These are phyloP conservation scores for Odontamblyopus rebecca DNA, from an alignment of 2,797 vertebrate genomes.

Conservation along the genomic window DNA sequence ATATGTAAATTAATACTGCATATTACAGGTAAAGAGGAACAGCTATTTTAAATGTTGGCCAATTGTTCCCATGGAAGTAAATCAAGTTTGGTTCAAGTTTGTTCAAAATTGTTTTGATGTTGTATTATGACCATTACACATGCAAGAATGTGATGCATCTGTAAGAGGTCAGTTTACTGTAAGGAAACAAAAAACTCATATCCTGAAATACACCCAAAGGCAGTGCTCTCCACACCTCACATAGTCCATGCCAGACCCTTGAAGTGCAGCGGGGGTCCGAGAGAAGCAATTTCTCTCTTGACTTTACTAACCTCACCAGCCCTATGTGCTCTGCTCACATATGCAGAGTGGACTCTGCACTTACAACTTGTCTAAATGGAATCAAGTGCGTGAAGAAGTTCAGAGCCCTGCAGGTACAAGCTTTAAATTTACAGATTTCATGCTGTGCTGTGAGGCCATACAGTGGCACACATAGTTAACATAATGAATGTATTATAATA, in stretches of 20 bases:
- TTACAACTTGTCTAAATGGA: slow-evolving; percentile 9
- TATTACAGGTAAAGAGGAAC: no score
- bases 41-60: no score
- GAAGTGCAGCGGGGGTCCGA: slow-evolving; percentile 44
- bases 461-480: background rate
- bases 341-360: slow-evolving; percentile 11
- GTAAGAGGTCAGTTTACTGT: background rate
- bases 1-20: no score
- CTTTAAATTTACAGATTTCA: background rate
- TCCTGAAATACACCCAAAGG: slow-evolving; percentile 8
- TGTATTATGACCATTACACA: background rate
- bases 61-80: no score
- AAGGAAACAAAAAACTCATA: background rate
- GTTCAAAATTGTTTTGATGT: no score
- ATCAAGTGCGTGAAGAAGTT: background rate
- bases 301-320: slow-evolving; percentile 41
- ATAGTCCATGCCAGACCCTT: slow-evolving; percentile 40
- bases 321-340: slow-evolving; percentile 19
- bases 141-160: background rate
- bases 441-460: background rate
- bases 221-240: slow-evolving; percentile 36
- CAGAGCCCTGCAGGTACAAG: no score
- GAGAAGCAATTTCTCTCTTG: slow-evolving; percentile 49
- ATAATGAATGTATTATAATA: background rate
- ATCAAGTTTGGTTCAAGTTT: no score